A percentile compares a stretch with the other conserved stretches of the same genome.
Evolutionary conservation across 2,888 invertebrate genomes (phyloP).

Genomic region (Phytoseiulus persimilis): DNA sequence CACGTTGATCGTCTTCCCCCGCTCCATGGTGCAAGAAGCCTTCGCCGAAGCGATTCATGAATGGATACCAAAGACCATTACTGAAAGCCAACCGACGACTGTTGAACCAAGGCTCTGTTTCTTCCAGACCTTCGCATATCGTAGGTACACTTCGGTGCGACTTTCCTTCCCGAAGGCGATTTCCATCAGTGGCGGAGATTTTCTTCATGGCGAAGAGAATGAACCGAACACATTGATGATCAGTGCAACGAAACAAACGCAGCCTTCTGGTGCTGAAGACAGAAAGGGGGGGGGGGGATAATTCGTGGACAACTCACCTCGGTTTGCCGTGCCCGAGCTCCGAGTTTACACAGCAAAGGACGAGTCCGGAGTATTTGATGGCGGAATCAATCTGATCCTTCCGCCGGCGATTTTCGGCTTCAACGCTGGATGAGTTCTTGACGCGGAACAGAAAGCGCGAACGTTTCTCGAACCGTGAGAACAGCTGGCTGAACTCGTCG

Average conservation of each 20-base stretch:
- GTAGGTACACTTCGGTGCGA: neutral
- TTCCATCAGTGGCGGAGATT: too few species aligned
- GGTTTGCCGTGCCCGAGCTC: constrained; percentile 33
- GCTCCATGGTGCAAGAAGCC: neutral
- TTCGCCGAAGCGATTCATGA: neutral
- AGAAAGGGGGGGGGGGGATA: too few species aligned
- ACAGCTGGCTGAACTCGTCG: constrained; percentile 37
- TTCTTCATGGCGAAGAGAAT: too few species aligned
- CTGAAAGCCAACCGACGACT: neutral
- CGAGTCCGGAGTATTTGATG: constrained; percentile 38
- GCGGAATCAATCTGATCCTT: constrained; percentile 32
- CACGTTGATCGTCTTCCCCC: constrained; percentile 5
- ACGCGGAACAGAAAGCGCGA: constrained; percentile 36
- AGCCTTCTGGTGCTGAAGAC: too few species aligned
- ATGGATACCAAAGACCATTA: neutral
- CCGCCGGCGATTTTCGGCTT: constrained; percentile 32
- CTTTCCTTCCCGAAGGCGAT: neutral
- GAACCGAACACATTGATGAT: too few species aligned
- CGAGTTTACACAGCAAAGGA: constrained; percentile 35
- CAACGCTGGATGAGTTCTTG: constrained; percentile 30
- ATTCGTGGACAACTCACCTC: constrained; percentile 8
- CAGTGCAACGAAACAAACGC: too few species aligned
- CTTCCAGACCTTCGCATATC: neutral
- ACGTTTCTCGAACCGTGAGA: constrained; percentile 30
- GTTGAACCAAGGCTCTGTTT: neutral